Percentiles rank a stretch among this genome's conserved stretches.
Evolutionary conservation across 2,888 invertebrate species (phyloP).

Genomic region (Theretra japonica): DNA sequence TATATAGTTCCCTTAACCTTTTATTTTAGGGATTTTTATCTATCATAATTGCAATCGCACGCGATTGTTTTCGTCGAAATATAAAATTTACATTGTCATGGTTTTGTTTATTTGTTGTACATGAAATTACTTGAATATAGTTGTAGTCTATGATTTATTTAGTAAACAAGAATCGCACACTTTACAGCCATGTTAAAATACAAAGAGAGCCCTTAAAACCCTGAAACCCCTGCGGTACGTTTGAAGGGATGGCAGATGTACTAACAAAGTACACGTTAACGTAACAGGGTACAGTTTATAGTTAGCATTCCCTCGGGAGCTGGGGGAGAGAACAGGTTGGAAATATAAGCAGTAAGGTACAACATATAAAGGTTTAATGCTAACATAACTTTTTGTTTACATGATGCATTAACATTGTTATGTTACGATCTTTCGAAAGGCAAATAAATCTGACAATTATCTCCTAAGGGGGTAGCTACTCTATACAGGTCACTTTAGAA

Average conservation of each 20-base stretch:
- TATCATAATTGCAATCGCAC: no score
- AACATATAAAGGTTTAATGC: background rate
- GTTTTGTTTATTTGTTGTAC: no score
- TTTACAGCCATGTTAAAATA: background rate
- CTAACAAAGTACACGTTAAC: conserved; percentile 2
- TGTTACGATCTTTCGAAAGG: no score
- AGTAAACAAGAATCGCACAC: background rate
- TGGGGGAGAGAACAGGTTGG: conserved; percentile 4
- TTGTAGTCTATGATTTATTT: background rate
- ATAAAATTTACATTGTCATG: no score
- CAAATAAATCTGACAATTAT: no score
- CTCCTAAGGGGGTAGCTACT: no score
- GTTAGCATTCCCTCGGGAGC: conserved; percentile 4
- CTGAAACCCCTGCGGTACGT: conserved; percentile 16
- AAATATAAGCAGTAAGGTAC: conserved; percentile 1
- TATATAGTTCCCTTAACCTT: no score
- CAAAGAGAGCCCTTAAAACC: conserved; percentile 2
- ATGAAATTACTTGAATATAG: no score
- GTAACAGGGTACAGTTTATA: conserved; percentile 17
- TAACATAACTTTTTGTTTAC: background rate
- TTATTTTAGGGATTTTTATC: no score
- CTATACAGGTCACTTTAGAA: no score
- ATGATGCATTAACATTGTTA: background rate
- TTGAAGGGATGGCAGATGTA: conserved; percentile 25
- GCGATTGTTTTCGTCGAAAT: no score